Evolutionary conservation across 2,797 vertebrate genomes (phyloP).

Genomic region (Gallirallus australis): DNA sequence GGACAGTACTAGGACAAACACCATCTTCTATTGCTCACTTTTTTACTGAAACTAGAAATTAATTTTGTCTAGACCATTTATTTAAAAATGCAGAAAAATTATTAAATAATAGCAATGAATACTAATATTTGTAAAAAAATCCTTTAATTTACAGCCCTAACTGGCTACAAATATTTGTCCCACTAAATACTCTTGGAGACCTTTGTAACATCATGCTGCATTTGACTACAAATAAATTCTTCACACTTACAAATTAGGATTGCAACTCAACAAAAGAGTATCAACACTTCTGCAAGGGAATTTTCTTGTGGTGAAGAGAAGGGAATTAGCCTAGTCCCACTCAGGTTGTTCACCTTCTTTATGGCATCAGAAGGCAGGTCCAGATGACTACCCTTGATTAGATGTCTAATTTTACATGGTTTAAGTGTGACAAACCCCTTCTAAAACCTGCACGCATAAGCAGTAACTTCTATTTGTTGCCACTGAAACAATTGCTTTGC

Average conservation of each 20-base stretch:
- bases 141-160: neutral
- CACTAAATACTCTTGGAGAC: neutral
- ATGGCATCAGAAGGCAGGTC: neutral
- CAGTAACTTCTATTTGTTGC: neutral
- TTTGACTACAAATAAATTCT: neutral
- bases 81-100: neutral
- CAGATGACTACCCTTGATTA: neutral
- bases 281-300: neutral
- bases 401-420: neutral
- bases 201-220: fast-evolving
- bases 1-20: neutral
- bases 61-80: neutral
- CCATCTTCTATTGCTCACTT: neutral
- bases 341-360: neutral
- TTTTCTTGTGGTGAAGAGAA: neutral
- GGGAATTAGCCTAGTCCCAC: neutral
- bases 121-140: neutral
- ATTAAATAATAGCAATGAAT: neutral
- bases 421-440: neutral
- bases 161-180: neutral
- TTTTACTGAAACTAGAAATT: fast-evolving
- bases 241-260: neutral
- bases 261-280: neutral
- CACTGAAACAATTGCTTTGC: neutral
- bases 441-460: neutral